Conservation (phyloP, 2,113 vertebrate species). For the Setophaga kirtlandii region DNA sequence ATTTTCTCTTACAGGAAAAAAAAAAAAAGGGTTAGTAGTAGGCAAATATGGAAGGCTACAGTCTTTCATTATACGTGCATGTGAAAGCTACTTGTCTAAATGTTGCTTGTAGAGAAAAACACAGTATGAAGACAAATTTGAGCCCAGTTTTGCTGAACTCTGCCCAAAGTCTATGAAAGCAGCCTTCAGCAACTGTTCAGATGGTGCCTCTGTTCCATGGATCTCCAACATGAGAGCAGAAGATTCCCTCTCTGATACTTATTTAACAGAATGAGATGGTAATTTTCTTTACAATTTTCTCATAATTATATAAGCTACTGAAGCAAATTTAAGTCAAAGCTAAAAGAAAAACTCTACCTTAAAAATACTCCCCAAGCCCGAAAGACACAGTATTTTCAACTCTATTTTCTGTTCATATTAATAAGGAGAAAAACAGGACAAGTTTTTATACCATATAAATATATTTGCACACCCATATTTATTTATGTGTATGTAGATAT, state of each 20-base stretch:
- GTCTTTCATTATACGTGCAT: not conserved
- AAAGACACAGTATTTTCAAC: not conserved
- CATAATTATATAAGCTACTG: not conserved
- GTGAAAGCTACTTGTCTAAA: not conserved
- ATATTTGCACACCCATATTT: not conserved
- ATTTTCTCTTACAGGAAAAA: not conserved
- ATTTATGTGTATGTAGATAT: not conserved
- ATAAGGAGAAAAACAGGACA: not conserved
- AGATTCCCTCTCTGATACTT: not conserved
- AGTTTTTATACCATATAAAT: not conserved
- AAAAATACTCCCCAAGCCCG: accelerated
- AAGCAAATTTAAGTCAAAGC: not conserved
- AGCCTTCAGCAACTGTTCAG: not conserved
- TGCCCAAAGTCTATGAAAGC: not conserved
- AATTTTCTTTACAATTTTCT: not conserved
- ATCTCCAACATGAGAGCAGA: not conserved
- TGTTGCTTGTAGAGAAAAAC: not conserved
- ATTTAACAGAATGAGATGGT: not conserved
- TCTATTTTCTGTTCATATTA: not conserved
- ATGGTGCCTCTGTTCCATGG: not conserved
- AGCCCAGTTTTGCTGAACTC: not conserved
- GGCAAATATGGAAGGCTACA: not conserved
- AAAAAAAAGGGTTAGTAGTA: not conserved
- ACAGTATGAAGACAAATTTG: not conserved
- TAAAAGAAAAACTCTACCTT: not conserved